Conservation (phyloP, 37 sponge, comb jelly and placozoan species). For the Spongilla lacustris region DNA sequence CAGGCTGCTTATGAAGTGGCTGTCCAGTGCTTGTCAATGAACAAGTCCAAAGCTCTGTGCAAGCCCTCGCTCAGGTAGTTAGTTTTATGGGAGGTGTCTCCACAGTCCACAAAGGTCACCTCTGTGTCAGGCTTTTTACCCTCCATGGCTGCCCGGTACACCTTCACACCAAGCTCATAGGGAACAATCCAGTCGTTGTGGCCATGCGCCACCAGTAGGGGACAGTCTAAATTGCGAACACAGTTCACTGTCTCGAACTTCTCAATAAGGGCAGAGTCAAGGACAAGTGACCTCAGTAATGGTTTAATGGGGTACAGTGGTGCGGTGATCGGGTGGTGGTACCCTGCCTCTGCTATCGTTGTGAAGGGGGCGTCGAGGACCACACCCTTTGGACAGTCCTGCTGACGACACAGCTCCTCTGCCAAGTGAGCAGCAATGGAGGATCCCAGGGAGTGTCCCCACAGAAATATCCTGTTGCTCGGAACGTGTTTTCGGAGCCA, state of each 20-base stretch:
- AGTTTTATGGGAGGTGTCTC: conserved; percentile 50
- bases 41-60: conserved; percentile 30
- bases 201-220: conserved; percentile 77
- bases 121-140: background rate
- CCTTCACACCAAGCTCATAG: conserved; percentile 51
- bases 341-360: conserved; percentile 63
- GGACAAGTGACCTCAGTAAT: conserved; percentile 27
- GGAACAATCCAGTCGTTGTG: conserved; percentile 66
- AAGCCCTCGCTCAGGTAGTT: conserved; percentile 44
- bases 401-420: conserved; percentile 6
- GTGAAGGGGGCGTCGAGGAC: conserved; percentile 86
- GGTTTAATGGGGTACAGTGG: conserved; percentile 61
- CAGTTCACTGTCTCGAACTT: conserved; percentile 54
- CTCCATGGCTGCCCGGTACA: conserved; percentile 51
- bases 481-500: conserved; percentile 68
- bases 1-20: background rate
- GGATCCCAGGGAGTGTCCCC: conserved; percentile 93
- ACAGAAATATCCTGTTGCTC: conserved; percentile 61
- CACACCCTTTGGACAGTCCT: conserved; percentile 38
- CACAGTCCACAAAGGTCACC: conserved; percentile 68
- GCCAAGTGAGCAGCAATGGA: conserved; percentile 75
- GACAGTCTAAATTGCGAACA: conserved; percentile 42
- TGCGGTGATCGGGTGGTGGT: conserved; percentile 51
- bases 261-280: conserved; percentile 42
- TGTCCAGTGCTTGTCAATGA: conserved; percentile 36